phyloP scores from a whole-genome alignment of 92 coral and sea anemone genomes.

The Scolanthus callimorphus region DNA sequence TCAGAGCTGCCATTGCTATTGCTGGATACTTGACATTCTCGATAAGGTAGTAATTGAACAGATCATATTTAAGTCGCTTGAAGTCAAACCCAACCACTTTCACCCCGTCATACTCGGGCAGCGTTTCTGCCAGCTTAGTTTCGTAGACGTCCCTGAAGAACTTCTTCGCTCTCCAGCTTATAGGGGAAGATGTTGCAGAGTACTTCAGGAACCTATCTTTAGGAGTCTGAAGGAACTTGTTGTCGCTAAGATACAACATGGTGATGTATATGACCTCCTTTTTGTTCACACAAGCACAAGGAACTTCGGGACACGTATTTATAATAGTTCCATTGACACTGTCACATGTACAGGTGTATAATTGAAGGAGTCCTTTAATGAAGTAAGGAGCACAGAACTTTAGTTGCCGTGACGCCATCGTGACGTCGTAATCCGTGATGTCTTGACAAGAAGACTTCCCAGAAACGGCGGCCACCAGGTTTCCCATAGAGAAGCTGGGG shows the following conservation, averaged over 20 bases:
- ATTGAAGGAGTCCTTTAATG: conserved; percentile 22
- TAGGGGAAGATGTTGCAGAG: conserved; percentile 38
- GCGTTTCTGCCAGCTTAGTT: conserved; percentile 25
- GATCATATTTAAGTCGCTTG: conserved; percentile 51
- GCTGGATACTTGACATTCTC: conserved; percentile 75
- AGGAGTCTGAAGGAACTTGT: conserved; percentile 34
- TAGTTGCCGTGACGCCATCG: conserved; percentile 26
- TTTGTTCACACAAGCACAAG: conserved; percentile 22
- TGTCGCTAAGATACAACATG: conserved; percentile 61
- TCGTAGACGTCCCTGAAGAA: conserved; percentile 46
- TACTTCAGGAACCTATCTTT: conserved; percentile 34
- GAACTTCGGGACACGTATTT: conserved; percentile 32
- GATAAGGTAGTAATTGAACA: conserved; percentile 51
- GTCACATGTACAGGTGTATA: conserved; percentile 18
- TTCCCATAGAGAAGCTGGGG: conserved; percentile 68
- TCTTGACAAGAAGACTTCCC: conserved; percentile 58
- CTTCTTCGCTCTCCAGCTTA: neutral
- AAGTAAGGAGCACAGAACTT: conserved; percentile 49
- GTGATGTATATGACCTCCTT: conserved; percentile 33
- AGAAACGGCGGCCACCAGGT: conserved; percentile 54
- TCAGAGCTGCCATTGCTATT: conserved; percentile 66
- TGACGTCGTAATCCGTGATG: conserved; percentile 67
- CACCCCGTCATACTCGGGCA: conserved; percentile 58
- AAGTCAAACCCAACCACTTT: conserved; percentile 76
- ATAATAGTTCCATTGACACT: neutral